Evolutionary conservation across 1,140 invertebrate species (phyloP).

Genomic region (Dinoponera quadriceps): DNA sequence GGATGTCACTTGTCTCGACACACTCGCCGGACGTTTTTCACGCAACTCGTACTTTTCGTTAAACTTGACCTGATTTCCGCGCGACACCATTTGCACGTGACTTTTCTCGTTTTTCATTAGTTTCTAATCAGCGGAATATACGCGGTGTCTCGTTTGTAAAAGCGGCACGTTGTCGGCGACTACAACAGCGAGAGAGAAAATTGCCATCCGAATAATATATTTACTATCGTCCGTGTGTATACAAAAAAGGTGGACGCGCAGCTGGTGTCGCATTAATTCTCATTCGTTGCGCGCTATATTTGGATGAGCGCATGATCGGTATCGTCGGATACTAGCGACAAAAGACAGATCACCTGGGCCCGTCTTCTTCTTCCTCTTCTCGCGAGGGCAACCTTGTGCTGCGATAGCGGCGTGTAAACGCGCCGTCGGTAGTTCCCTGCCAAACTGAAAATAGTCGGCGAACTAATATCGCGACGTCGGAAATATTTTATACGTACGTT

Average conservation of each 20-base stretch:
- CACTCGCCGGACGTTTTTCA: conserved; percentile 12
- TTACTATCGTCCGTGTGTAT: conserved; percentile 1
- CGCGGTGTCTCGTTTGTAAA: too few species aligned
- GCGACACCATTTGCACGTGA: neutral
- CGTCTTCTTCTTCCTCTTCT: neutral
- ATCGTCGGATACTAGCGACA: conserved; percentile 31
- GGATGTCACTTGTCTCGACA: neutral
- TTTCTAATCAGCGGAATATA: too few species aligned
- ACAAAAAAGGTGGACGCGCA: conserved; percentile 4
- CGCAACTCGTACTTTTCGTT: too few species aligned
- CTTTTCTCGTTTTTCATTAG: neutral
- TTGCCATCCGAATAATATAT: neutral
- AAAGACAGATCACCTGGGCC: conserved; percentile 53
- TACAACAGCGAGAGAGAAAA: neutral
- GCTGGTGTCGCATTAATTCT: conserved; percentile 41
- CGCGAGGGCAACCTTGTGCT: conserved; percentile 46
- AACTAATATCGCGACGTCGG: conserved; percentile 52
- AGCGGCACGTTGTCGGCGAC: too few species aligned
- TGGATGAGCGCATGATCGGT: conserved; percentile 41
- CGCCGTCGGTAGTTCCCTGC: conserved; percentile 31
- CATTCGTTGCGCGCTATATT: conserved; percentile 57
- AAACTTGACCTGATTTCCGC: neutral
- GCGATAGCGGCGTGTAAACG: conserved; percentile 34
- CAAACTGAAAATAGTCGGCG: conserved; percentile 66
- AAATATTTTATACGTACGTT: conserved; percentile 64